Evolutionary conservation across 2,888 invertebrate species (phyloP).

Genomic region (Cybosia mesomella): DNA sequence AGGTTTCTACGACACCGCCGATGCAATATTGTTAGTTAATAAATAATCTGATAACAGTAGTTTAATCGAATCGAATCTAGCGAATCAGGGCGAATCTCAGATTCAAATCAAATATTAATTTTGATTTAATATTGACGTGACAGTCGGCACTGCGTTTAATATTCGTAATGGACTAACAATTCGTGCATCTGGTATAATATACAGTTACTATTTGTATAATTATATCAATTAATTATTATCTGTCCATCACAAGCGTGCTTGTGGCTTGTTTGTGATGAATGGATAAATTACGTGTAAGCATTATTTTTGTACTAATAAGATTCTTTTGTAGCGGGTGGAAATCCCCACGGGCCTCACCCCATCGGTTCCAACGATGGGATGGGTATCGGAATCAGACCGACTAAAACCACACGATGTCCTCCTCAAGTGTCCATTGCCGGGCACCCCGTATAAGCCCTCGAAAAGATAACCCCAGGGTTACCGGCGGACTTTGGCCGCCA

Average conservation of each 20-base stretch:
- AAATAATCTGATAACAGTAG: neutral
- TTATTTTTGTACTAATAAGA: neutral
- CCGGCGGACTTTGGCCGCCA: no score
- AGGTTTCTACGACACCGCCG: no score
- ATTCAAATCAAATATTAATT: conserved; percentile 17
- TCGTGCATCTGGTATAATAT: neutral
- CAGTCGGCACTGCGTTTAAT: conserved; percentile 17
- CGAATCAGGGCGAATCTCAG: neutral
- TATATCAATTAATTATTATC: neutral
- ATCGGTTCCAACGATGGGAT: no score
- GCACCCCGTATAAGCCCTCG: no score
- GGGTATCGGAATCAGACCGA: no score
- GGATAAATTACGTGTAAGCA: neutral
- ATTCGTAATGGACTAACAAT: conserved; percentile 11
- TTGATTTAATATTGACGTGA: conserved; percentile 11
- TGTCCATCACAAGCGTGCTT: neutral
- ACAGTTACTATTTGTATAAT: neutral
- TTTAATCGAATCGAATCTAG: neutral
- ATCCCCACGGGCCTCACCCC: no score
- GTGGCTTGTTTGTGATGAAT: neutral
- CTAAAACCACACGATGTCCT: no score
- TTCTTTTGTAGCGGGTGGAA: no score
- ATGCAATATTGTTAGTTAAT: neutral
- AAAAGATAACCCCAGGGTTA: no score
- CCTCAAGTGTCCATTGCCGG: no score